Conservation (phyloP, 2,888 invertebrate genomes). For the Pachycephus smyrnensis region DNA sequence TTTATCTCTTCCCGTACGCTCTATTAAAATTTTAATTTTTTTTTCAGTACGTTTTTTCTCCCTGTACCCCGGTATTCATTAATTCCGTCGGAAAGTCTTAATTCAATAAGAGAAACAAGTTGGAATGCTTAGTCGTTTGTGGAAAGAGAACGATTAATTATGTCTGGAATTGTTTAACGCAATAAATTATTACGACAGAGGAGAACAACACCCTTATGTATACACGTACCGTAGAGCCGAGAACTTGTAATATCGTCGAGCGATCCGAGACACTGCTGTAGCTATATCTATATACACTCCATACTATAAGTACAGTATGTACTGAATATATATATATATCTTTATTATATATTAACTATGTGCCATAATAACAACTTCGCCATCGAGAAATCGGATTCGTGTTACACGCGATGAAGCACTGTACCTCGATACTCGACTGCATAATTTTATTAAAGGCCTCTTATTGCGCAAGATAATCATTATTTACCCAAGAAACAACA, state of each 20-base stretch:
- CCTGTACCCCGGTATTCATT: no score
- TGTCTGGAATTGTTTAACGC: neutral
- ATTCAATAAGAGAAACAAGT: no score
- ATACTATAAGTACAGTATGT: no score
- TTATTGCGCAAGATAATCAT: slow-evolving; percentile 32
- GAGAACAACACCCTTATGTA: neutral
- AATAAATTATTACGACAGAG: neutral
- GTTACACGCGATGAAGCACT: slow-evolving; percentile 22
- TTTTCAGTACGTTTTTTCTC: no score
- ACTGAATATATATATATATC: no score
- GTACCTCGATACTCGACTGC: slow-evolving; percentile 26
- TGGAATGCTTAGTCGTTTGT: no score
- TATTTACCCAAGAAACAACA: no score
- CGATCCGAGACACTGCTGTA: slow-evolving; percentile 16
- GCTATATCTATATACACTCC: no score
- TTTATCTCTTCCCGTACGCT: no score
- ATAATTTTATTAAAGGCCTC: slow-evolving; percentile 30
- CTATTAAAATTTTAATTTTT: no score
- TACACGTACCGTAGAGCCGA: neutral
- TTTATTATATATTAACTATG: no score
- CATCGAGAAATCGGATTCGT: slow-evolving; percentile 29
- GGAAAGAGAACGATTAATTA: neutral
- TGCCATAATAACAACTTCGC: slow-evolving; percentile 22
- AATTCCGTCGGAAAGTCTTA: no score
- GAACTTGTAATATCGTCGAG: neutral